Conservation (phyloP, 2,888 invertebrate genomes). For the Sphinx pinastri region DNA sequence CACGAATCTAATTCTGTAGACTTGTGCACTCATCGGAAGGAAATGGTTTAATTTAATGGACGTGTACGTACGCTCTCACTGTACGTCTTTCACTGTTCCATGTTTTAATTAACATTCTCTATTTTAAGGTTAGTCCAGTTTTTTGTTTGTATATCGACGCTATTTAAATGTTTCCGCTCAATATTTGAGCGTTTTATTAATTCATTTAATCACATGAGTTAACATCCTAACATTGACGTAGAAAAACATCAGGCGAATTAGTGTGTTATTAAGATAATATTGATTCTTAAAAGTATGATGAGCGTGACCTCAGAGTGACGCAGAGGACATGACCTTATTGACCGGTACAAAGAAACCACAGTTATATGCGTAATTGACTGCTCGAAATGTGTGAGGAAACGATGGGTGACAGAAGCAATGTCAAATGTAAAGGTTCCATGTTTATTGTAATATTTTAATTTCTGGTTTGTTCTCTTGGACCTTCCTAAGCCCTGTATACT, state of each 20-base stretch:
- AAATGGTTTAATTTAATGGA: constrained; percentile 43
- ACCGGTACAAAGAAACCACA: constrained; percentile 18
- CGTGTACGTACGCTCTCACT: constrained; percentile 37
- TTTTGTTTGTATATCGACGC: neutral
- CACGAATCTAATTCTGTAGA: constrained; percentile 35
- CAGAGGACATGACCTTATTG: constrained; percentile 25
- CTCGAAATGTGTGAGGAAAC: constrained; percentile 1
- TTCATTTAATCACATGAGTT: constrained; percentile 3
- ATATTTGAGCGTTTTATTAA: neutral
- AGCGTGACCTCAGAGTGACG: constrained; percentile 10
- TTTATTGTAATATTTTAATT: too few species aligned
- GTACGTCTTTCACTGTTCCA: constrained; percentile 33
- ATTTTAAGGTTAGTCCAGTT: constrained; percentile 24
- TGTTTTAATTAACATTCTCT: constrained; percentile 27
- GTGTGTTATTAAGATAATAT: neutral
- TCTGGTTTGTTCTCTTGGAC: too few species aligned
- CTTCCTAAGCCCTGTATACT: too few species aligned
- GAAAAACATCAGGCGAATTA: neutral
- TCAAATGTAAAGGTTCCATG: neutral
- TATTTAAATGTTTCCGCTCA: neutral
- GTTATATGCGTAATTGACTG: constrained; percentile 24
- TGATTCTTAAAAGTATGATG: constrained; percentile 4
- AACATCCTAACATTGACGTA: neutral
- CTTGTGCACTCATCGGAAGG: constrained; percentile 39
- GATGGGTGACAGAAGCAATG: neutral